Percentiles rank a stretch among this genome's conserved stretches.
Evolutionary conservation across 1,140 invertebrate species (phyloP).

Genomic region (Tetraneura akinire): DNA sequence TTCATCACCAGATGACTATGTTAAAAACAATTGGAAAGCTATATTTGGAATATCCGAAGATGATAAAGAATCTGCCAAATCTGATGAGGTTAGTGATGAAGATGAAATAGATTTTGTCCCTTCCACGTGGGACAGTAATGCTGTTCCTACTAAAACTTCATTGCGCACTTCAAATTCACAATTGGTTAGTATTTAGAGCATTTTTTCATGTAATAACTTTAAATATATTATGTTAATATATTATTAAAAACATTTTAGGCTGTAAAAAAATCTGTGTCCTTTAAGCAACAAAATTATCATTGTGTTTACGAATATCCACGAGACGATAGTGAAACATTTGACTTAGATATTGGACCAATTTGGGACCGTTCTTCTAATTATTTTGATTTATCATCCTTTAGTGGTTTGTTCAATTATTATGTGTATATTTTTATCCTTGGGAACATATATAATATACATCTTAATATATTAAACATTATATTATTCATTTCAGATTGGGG

Average conservation of each 20-base stretch:
- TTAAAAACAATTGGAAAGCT: conserved; percentile 53
- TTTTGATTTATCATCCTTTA: conserved; percentile 40
- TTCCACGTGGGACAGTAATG: conserved; percentile 64
- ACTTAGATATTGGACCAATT: conserved; percentile 38
- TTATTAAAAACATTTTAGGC: conserved; percentile 58
- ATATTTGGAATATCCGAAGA: neutral
- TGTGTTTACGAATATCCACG: conserved; percentile 81
- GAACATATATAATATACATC: neutral
- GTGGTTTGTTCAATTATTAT: conserved; percentile 5
- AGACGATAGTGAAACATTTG: conserved; percentile 60
- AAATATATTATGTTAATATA: neutral
- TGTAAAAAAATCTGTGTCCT: conserved; percentile 69
- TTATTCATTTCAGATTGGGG: conserved; percentile 41
- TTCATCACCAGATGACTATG: conserved; percentile 3
- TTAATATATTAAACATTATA: neutral
- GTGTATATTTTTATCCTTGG: neutral
- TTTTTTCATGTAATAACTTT: neutral
- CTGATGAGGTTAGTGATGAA: conserved; percentile 57
- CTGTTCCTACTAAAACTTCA: conserved; percentile 63
- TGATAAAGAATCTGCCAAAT: conserved; percentile 53
- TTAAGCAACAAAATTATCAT: conserved; percentile 79
- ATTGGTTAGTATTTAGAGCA: neutral
- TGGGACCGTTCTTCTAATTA: conserved; percentile 41
- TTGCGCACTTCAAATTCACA: conserved; percentile 63
- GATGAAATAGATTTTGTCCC: conserved; percentile 64